Base-by-base conservation (phyloP, 2,113 vertebrate genomes). In the Sterrhoptilus dennistouni region DNA sequence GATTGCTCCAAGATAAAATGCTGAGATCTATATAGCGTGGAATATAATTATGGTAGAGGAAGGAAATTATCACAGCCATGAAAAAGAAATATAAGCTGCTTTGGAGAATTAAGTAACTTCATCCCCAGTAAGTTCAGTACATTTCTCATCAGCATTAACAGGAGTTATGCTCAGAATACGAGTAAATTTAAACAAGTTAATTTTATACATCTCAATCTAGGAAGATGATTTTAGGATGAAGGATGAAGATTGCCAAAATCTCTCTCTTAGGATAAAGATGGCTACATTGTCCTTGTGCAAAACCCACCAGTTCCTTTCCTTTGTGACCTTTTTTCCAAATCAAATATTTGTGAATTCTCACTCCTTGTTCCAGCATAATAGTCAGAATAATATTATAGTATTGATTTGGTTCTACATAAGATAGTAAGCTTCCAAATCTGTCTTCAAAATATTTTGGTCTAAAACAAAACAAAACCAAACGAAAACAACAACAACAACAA, bases 21-120 rank as follows among this genome's bases (percentile, higher is more conserved):
- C 70, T 92, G 70, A 94, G 61, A 80, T 78, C 45, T 90, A 57
- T 54, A 76, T 33, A 69, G 24, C 2, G 0, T 42, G 28, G 74
- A 57, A 59, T 80, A 72, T 77, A 88, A 95, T 93, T 94, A 90
- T 29, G 16, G n/a, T 17, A 80, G 45, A 93, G 68, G 85, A 90
- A 93, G 52, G 25, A 24, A 86, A 80, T 88, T 4, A 94, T 90
- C 79, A 61, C 50, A 93, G 68, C 20, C 21, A 96, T 93, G 82
- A 88, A 94, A 96, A 95, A 96, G 88, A 96, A 93, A 92, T 90
- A 94, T 64, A 93, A 93, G 65, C 84, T 91, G 38, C 74, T 95
- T 82, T 79, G 70, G 69, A 78, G 57, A 94, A 94, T 94, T 91
- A 93, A 94, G 66, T 95, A 86, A 83, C 88, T 94, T 83, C 76